Conservation (phyloP, 2,888 invertebrate genomes). For the Diplazon laetatorius region DNA sequence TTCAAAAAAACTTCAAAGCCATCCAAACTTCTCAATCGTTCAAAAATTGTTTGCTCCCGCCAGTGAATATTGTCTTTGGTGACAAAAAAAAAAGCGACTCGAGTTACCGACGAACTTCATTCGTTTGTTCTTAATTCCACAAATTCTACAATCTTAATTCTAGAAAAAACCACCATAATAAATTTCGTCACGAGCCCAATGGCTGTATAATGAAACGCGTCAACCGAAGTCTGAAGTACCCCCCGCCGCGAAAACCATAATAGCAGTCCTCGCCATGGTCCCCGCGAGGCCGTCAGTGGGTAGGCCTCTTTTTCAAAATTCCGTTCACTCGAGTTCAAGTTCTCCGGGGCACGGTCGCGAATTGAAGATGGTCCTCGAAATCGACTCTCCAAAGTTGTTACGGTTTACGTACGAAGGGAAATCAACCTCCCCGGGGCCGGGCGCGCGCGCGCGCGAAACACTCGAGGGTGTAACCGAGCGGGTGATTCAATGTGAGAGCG, state of each 20-base stretch:
- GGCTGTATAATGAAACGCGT: not conserved
- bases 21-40: too few species aligned
- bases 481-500: conserved; percentile 75
- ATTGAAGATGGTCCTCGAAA: conserved; percentile 35
- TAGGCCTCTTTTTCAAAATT: conserved; percentile 46
- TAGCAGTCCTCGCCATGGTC: not conserved
- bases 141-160: too few species aligned
- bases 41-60: too few species aligned
- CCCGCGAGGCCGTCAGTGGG: conserved; percentile 2
- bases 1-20: too few species aligned
- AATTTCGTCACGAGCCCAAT: not conserved
- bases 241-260: not conserved
- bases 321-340: conserved; percentile 21
- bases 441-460: conserved; percentile 63
- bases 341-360: conserved; percentile 9
- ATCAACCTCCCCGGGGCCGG: too few species aligned
- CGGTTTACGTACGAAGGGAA: conserved; percentile 13
- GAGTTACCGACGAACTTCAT: too few species aligned
- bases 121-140: too few species aligned
- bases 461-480: conserved; percentile 80
- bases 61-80: too few species aligned
- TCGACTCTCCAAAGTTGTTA: conserved; percentile 22
- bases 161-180: not conserved
- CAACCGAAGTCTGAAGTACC: not conserved
- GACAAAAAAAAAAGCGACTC: too few species aligned